Evolutionary conservation across 2,797 vertebrate species (phyloP).

Genomic region (Ispidina picta): DNA sequence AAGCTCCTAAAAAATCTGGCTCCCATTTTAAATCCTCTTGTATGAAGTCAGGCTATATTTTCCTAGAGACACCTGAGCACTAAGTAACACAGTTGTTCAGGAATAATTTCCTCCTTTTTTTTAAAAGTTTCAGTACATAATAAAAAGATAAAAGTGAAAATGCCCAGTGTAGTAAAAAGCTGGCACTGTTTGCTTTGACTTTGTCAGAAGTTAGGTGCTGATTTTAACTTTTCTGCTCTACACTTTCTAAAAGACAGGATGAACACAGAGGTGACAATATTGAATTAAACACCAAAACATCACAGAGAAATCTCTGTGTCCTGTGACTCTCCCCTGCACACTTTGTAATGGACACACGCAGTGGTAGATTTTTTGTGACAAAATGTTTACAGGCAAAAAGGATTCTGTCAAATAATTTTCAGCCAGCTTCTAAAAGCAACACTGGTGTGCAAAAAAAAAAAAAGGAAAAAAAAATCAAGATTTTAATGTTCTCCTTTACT

Average conservation of each 20-base stretch:
- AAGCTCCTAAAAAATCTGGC: neutral
- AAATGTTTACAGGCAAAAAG: neutral
- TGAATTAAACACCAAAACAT: neutral
- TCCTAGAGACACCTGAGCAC: neutral
- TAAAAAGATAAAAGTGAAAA: neutral
- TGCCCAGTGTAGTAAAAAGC: fast-evolving
- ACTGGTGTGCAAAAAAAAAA: neutral
- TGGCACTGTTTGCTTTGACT: neutral
- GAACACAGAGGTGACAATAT: neutral
- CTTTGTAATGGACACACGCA: neutral
- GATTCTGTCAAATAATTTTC: neutral
- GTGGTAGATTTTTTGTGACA: neutral
- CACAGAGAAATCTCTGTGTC: neutral
- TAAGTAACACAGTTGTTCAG: neutral
- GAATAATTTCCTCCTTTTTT: neutral
- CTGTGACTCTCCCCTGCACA: fast-evolving
- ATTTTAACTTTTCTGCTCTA: neutral
- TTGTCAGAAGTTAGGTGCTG: neutral
- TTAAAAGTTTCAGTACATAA: neutral
- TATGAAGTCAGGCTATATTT: neutral
- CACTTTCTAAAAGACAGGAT: neutral
- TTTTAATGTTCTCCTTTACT: neutral
- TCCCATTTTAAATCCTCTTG: neutral
- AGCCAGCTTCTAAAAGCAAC: neutral
- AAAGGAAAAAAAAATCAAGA: neutral